Percentiles rank a stretch among this genome's conserved stretches.
These are phyloP conservation scores for Gavia stellata DNA, from an alignment of 2,113 vertebrate species.

Conservation along the genomic window DNA sequence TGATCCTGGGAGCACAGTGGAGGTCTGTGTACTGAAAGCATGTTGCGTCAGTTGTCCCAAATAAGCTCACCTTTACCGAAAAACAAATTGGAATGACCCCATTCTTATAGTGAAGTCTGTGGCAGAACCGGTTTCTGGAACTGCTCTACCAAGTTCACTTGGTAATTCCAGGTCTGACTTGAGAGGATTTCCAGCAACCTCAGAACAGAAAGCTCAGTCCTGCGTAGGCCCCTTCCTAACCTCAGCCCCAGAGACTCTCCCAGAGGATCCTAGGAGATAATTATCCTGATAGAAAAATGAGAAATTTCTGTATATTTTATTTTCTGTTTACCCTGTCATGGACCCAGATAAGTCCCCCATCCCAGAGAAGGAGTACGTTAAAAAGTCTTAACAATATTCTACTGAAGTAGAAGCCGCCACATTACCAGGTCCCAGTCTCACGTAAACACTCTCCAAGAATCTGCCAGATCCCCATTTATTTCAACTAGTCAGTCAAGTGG, in stretches of 20 bases:
- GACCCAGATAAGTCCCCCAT: neutral
- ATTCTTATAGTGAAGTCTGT: neutral
- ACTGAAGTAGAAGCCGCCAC: neutral
- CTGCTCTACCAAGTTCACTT: neutral
- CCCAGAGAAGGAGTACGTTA: neutral
- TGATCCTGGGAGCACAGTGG: neutral
- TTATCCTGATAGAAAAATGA: neutral
- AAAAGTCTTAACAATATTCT: neutral
- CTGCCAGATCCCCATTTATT: rapidly evolving
- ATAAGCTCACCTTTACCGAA: neutral
- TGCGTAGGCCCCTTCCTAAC: neutral
- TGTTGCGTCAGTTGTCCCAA: neutral
- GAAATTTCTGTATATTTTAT: neutral
- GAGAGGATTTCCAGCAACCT: neutral
- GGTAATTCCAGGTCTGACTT: neutral
- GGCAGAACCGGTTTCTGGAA: neutral
- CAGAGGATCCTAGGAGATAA: neutral
- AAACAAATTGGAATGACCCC: neutral
- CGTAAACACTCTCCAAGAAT: neutral
- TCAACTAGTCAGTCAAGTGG: neutral
- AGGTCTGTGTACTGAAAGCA: neutral
- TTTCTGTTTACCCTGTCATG: neutral
- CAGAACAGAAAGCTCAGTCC: neutral
- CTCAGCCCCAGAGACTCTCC: neutral
- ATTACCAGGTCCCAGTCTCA: neutral